Evolutionary conservation across 2,797 vertebrate genomes (phyloP).

Genomic region (Cyclura pinguis): DNA sequence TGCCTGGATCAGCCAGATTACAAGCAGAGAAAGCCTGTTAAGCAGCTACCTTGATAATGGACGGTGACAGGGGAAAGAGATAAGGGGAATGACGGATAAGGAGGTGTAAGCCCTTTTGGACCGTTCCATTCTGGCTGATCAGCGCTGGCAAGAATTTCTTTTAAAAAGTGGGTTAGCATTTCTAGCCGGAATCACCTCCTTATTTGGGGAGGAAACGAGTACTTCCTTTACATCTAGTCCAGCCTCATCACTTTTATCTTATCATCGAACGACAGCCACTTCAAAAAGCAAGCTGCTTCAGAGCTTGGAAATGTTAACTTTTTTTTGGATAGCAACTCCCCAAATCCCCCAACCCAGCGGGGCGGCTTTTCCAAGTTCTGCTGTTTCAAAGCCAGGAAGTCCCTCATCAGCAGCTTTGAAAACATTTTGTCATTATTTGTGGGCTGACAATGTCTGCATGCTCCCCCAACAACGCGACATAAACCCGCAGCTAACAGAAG

Average conservation of each 20-base stretch:
- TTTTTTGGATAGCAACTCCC: neutral
- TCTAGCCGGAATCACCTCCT: neutral
- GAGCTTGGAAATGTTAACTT: neutral
- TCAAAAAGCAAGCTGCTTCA: neutral
- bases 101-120: neutral
- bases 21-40: conserved; percentile 14
- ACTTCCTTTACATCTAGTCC: neutral
- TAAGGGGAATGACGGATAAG: neutral
- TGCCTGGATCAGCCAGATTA: conserved; percentile 35
- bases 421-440: neutral
- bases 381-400: neutral
- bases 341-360: neutral
- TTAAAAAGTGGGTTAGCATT: rapidly evolving
- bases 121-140: neutral
- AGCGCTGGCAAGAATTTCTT: neutral
- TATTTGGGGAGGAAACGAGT: neutral
- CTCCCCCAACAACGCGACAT: neutral
- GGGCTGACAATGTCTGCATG: neutral
- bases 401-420: neutral
- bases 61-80: neutral
- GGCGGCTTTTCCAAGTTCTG: no score
- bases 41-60: conserved; percentile 22
- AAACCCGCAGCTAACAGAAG: neutral
- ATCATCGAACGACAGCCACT: neutral
- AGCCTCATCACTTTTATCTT: neutral